Evolutionary conservation across 53 echinoderm and acorn worm genomes (phyloP).

Genomic region (Temnopleurus reevesii): DNA sequence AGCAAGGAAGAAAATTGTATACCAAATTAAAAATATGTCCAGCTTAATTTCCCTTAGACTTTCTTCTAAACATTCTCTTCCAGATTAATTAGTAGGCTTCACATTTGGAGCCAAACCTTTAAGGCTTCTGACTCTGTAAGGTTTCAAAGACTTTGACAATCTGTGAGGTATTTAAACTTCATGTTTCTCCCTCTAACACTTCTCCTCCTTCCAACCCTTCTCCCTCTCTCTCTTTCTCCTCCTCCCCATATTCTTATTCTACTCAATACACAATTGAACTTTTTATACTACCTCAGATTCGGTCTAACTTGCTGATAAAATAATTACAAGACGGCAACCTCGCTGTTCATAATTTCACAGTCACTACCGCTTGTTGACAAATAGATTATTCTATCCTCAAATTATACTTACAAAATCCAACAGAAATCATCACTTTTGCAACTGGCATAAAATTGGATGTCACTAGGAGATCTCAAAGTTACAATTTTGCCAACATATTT

Average conservation of each 20-base stretch:
- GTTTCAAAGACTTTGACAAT: no score
- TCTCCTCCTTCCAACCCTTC: neutral
- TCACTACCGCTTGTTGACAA: neutral
- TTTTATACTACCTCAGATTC: no score
- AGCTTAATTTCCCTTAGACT: neutral
- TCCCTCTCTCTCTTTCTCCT: neutral
- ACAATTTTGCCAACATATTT: neutral
- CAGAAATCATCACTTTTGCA: neutral
- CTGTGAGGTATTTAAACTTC: no score
- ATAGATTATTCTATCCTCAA: no score
- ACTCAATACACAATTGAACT: neutral
- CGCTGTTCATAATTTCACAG: neutral
- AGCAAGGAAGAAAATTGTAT: no score
- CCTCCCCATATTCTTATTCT: neutral
- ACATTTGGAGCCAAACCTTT: no score
- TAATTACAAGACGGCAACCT: neutral
- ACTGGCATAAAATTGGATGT: slow-evolving; percentile 23
- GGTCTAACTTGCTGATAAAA: neutral
- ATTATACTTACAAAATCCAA: neutral
- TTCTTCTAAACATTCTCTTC: neutral
- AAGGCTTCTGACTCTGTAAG: no score
- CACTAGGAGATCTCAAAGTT: neutral
- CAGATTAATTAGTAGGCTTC: no score
- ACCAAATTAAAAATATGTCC: neutral
- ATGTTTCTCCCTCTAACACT: neutral